Evolutionary conservation across 2,113 vertebrate species (phyloP), one percentile per base, ranked within the genome.

Genomic region (Eudyptes chrysolophus): DNA sequence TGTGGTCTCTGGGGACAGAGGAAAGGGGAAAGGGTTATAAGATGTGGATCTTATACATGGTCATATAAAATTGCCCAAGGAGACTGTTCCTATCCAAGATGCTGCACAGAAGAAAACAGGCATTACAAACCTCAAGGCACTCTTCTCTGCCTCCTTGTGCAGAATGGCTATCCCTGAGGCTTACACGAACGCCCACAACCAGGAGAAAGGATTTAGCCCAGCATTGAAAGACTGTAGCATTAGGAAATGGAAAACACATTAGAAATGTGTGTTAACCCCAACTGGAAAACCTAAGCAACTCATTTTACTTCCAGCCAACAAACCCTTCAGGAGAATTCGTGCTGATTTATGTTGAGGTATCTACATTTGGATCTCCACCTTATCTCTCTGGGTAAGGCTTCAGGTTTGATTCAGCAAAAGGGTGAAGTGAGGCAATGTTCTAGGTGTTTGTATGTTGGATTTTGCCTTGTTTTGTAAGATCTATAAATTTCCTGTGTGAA

Each of bases 181-280:
- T 81, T 92, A 83, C 36, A 78, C 76, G 49, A 90, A 92, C 5
- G 2, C 62, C 68, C 21, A 58, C 42, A 70, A 75, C 14, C 66
- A 76, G 68, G 70, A 96, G 81, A 96, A 92, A 92, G 80, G 77
- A 93, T 87, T 95, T 90, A 92, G 62, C 48, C 57, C 57, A 44
- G 57, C 29, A 69, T 2, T 94, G 83, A 81, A 84, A 90, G 51
- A 62, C 60, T 27, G 38, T 64, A 82, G 69, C 55, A 36, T 84
- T 94, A 84, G 61, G 69, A 94, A 84, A 84, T 89, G 77, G 94
- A 90, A 97, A 89, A 94, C 49, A 77, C 64, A 90, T 96, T 78
- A 92, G n/a, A 96, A 95, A 70, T 21, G 26, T 76, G 34, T 90
- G 40, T 87, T 89, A 94, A 92, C 26, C 27, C 10, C 21, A 92